Evolutionary conservation across 2,888 invertebrate species (phyloP), one percentile per base, ranked within the genome.

Genomic region (Andrena dorsata): DNA sequence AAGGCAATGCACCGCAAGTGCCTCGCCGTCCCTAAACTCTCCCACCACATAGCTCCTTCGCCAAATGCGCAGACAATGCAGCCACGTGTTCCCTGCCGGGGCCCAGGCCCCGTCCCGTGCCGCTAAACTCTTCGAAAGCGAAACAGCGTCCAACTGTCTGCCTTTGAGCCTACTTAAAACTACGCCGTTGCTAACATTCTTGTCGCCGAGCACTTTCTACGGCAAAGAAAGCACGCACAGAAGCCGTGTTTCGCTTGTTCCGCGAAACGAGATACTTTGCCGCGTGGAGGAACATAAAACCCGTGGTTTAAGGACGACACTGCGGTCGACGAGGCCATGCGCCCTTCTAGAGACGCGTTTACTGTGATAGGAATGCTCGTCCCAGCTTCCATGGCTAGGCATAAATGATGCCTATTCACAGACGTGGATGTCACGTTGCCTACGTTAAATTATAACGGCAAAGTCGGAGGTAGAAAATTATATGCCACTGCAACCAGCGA

Each of bases 251-350:
- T 58, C n/a, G 23, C 23, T 61, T 58, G 53, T 70, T 73, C 49
- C 16, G 35, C 23, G 70, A 70, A 78, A 78, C 26, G 20, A 56
- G 61, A 76, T 65, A 81, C 78, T 79, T 84, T 84, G 70, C 28
- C 71, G 56, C 10, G 26, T n/a, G 32, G 35, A 49, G 16, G 51
- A 77, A 75, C 51, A 41, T 47, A 66, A 74, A 65, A 32, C 56
- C 28, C n/a, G 35, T 8, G 71, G 26, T 70, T 65, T 66, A 30
- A 77, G 56, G 41, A 74, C 68, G 49, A 60, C 20, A 68, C 10
- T 74, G 70, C 23, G 83, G 83, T 77, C 41, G 35, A 65, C 5
- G 63, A 61, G 76, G 49, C 60, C 30, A 8, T 16, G 26, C 0
- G 53, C 35, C 41, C 64, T 69, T 76, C 72, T 51, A n/a, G n/a